phyloP scores from a whole-genome alignment of 2,113 vertebrate species.

The Aldabrachelys gigantea region DNA sequence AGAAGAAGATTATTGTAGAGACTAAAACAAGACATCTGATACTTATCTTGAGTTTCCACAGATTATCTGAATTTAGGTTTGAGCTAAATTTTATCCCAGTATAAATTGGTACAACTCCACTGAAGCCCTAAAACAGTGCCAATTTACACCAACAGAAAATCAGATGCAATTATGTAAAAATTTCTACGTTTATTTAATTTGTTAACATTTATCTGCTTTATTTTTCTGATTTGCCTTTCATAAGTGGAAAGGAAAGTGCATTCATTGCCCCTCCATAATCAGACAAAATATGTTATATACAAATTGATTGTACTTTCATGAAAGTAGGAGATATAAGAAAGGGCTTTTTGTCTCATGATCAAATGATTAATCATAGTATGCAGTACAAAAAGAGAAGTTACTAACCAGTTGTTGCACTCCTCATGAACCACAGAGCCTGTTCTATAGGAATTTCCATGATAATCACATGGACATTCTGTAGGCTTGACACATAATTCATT shows the following conservation, averaged over 20 bases:
- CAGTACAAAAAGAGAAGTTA: neutral
- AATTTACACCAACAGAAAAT: neutral
- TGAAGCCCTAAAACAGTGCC: neutral
- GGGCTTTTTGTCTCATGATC: neutral
- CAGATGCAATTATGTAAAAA: neutral
- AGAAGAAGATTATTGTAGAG: neutral
- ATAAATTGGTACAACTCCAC: neutral
- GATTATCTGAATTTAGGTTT: neutral
- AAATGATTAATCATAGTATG: neutral
- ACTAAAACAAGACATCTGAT: neutral
- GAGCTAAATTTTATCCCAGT: neutral
- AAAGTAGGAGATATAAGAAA: neutral
- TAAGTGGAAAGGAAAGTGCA: neutral
- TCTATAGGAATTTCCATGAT: conserved; percentile 84
- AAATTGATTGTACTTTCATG: neutral
- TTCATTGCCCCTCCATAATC: neutral
- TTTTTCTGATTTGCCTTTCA: neutral
- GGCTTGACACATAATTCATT: conserved; percentile 86
- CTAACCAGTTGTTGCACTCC: conserved; percentile 93
- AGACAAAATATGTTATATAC: neutral
- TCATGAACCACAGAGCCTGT: conserved; percentile 89
- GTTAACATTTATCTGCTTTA: neutral
- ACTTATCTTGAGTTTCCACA: neutral
- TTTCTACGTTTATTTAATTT: neutral
- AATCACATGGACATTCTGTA: conserved; percentile 93